Evolutionary conservation across 1,140 invertebrate genomes (phyloP), one percentile per base, ranked within the genome.

Genomic region (Aphelenchoides fujianensis): DNA sequence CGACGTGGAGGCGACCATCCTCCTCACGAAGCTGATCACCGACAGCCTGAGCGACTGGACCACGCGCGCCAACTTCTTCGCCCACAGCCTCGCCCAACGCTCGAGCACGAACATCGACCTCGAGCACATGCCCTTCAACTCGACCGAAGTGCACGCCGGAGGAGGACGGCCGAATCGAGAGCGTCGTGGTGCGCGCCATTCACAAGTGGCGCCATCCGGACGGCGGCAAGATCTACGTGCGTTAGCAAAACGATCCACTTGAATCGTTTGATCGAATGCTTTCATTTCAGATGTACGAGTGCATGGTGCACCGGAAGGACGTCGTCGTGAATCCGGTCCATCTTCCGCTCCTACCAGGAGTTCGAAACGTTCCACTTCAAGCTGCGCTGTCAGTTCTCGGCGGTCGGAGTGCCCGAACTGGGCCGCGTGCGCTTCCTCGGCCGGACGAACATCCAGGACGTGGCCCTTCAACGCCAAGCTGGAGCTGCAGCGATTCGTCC

Each of bases 161-260:
- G 61, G 90, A 91, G 16, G 95, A 98, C 87, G 95, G 95, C 9
- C 89, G 91, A 31, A 89, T 98, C 59, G 89, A 89, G n/a, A 89
- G 88, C 68, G 91, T 96, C 1, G 90, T 91, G 85, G 91, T 97
- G 7, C 89, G 91, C 57, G 90, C 91, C 61, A 95, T 90, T 85
- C 91, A 95, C 86, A 98, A 98, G 85, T 89, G 93, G 74, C 96
- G 95, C 84, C 92, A 93, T 85, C 94, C 94, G 28, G 94, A 97
- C 82, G 61, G 61, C 5, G 12, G 27, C 53, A 98, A 98, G 87
- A 94, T 95, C 87, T 98, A 98, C 85, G 93, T 88, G 81, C 84
- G 86, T 85, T 9, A 64, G 37, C 55, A 19, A n/a, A 23, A 30
- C 19, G n/a, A 54, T 1, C 36, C 2, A 55, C 19, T 75, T 1